phyloP scores from a whole-genome alignment of 2,113 vertebrate species.

The Neotragus pygmaeus region DNA sequence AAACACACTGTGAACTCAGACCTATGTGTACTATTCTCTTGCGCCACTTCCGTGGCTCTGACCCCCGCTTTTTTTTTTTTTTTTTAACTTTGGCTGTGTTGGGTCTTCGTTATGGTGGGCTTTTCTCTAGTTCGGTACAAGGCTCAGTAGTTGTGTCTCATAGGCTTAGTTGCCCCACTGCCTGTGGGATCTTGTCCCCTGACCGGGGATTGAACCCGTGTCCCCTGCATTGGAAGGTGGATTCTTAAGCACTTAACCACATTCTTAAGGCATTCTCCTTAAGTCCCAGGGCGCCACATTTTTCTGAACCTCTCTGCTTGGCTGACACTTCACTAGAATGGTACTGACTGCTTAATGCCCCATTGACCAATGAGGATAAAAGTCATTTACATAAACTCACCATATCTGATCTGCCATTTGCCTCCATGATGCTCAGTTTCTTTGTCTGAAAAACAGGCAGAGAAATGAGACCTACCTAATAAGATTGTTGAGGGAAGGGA shows the following conservation, averaged over 20 bases:
- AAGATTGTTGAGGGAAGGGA: background rate
- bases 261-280: background rate
- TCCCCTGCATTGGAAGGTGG: background rate
- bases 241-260: background rate
- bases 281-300: background rate
- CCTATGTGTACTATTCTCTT: no score
- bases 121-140: background rate
- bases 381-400: background rate
- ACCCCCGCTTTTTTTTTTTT: background rate
- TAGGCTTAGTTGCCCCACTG: background rate
- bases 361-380: background rate
- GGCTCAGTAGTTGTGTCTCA: background rate
- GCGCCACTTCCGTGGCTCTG: rapidly evolving
- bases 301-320: background rate
- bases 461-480: rapidly evolving
- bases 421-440: background rate
- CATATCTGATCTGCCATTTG: background rate
- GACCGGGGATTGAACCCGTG: rapidly evolving
- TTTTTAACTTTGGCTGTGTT: background rate
- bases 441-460: background rate
- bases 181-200: background rate
- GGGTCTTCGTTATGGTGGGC: background rate
- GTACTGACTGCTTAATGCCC: background rate
- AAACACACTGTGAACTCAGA: background rate
- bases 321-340: background rate